phyloP scores from a whole-genome alignment of 2,888 invertebrate species.

The Thalpophila matura region DNA sequence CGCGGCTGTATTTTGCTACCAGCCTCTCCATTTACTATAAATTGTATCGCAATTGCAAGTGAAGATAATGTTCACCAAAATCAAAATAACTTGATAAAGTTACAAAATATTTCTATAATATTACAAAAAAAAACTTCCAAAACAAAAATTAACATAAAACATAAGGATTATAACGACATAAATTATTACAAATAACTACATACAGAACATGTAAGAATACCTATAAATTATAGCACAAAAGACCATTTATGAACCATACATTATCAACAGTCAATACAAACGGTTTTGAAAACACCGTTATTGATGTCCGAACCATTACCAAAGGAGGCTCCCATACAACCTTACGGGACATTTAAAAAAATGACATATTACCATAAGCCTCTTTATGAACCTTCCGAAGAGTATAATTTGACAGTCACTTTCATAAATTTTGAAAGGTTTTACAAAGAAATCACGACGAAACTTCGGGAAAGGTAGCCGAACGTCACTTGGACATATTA shows the following conservation, averaged over 20 bases:
- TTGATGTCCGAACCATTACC: slow-evolving; percentile 52
- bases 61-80: not conserved
- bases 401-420: slow-evolving; percentile 84
- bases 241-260: slow-evolving; percentile 38
- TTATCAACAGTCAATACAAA: slow-evolving; percentile 55
- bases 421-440: slow-evolving; percentile 76
- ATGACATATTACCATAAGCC: slow-evolving; percentile 73
- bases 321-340: slow-evolving; percentile 33
- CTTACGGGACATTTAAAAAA: slow-evolving; percentile 58
- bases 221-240: slow-evolving; percentile 37
- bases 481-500: slow-evolving; percentile 73
- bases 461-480: slow-evolving; percentile 64
- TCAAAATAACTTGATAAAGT: not conserved
- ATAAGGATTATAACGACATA: slow-evolving; percentile 6
- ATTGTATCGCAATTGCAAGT: too few relatives aligned
- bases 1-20: too few relatives aligned
- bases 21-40: too few relatives aligned
- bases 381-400: slow-evolving; percentile 75
- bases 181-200: slow-evolving; percentile 17
- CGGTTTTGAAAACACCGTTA: slow-evolving; percentile 48
- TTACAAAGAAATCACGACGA: slow-evolving; percentile 67
- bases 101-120: not conserved
- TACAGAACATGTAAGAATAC: slow-evolving; percentile 26
- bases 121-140: not conserved
- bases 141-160: slow-evolving; percentile 10